Evolutionary conservation across 37 sponge, comb jelly and placozoan species (phyloP).

Genomic region (Eunapius fragilis): DNA sequence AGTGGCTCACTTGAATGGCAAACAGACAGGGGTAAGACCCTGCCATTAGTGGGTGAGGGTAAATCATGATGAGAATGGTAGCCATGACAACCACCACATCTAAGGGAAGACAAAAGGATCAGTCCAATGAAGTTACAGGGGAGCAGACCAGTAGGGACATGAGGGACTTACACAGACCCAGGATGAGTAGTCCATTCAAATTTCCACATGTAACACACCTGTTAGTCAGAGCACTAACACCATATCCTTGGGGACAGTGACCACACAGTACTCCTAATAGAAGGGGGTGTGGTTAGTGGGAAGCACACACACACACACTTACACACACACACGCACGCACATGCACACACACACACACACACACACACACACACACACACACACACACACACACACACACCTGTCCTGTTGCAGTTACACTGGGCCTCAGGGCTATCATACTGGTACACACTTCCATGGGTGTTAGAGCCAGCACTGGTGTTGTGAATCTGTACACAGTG

Average conservation of each 20-base stretch:
- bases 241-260: constrained; percentile 39
- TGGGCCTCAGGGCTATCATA: background rate
- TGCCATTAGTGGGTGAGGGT: constrained; percentile 16
- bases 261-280: constrained; percentile 79
- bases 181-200: constrained; percentile 14
- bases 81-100: constrained; percentile 11
- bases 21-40: constrained; percentile 27
- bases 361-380: too few species aligned
- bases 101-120: background rate
- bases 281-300: background rate
- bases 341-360: background rate
- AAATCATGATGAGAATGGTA: background rate
- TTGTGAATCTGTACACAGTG: background rate
- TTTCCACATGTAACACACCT: constrained; percentile 55
- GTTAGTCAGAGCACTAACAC: constrained; percentile 52
- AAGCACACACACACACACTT: background rate
- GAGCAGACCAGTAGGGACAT: too few species aligned
- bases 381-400: background rate
- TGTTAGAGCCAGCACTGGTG: background rate
- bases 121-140: background rate
- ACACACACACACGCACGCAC: background rate
- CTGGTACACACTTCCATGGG: background rate
- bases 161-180: constrained; percentile 32
- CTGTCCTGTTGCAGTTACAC: background rate
- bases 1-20: constrained; percentile 22